Evolutionary conservation across 2,113 vertebrate genomes (phyloP).

Genomic region (Amphiprion ocellaris): DNA sequence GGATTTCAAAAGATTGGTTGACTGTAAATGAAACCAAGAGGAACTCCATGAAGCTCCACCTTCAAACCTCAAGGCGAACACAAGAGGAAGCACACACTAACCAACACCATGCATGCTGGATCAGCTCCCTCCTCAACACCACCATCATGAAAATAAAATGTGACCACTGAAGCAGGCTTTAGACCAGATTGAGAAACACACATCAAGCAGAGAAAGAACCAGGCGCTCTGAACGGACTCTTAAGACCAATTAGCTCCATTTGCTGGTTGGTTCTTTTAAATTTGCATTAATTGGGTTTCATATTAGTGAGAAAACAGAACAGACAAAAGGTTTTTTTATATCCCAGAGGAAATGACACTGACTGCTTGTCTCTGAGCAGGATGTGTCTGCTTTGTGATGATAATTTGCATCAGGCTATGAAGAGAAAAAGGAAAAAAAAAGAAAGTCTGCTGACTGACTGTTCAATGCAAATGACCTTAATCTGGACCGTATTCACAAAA

Average conservation of each 20-base stretch:
- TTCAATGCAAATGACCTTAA: background rate
- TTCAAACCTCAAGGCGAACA: conserved; percentile 48
- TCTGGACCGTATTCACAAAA: background rate
- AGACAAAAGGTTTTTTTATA: background rate
- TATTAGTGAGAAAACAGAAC: background rate
- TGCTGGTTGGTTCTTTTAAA: background rate
- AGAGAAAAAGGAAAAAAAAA: too few species aligned
- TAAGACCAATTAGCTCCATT: background rate
- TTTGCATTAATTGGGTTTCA: conserved; percentile 23
- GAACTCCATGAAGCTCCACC: conserved; percentile 73
- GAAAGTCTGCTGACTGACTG: too few species aligned
- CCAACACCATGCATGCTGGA: background rate
- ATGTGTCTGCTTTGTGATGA: conserved; percentile 16
- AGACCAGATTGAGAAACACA: background rate
- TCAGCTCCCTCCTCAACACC: background rate
- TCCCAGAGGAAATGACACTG: conserved; percentile 35
- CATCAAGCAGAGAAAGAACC: background rate
- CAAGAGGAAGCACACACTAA: conserved; percentile 49
- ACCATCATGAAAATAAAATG: background rate
- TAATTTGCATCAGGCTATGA: background rate
- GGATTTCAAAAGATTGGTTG: background rate
- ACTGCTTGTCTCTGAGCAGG: background rate
- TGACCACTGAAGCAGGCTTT: background rate
- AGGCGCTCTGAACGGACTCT: too few species aligned
- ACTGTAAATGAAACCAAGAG: conserved; percentile 63